Evolutionary conservation across 2,888 invertebrate species (phyloP).

Genomic region (Pandemis corylana): DNA sequence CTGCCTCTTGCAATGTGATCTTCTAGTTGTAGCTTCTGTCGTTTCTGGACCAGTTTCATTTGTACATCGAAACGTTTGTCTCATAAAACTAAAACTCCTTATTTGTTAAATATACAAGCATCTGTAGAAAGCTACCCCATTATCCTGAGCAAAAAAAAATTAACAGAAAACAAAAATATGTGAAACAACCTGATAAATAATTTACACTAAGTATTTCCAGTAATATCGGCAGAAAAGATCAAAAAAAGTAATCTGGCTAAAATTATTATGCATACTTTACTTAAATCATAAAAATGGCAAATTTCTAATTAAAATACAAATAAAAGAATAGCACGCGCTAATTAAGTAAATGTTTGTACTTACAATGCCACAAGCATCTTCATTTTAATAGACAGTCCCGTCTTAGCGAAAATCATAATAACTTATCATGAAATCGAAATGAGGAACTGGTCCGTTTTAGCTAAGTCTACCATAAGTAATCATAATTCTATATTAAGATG

Average conservation of each 20-base stretch:
- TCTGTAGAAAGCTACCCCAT: background rate
- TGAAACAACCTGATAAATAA: too few species aligned
- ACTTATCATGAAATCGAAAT: conserved; percentile 15
- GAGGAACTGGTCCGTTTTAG: conserved; percentile 38
- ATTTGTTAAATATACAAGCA: background rate
- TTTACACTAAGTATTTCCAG: too few species aligned
- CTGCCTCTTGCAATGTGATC: conserved; percentile 79
- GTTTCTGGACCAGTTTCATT: conserved; percentile 56
- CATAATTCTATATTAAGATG: conserved; percentile 12
- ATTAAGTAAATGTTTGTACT: background rate
- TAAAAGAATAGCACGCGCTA: too few species aligned
- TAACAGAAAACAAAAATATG: too few species aligned
- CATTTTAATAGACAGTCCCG: background rate
- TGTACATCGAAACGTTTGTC: conserved; percentile 31
- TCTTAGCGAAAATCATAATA: conserved; percentile 10
- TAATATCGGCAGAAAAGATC: too few species aligned
- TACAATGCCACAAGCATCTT: background rate
- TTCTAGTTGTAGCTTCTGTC: conserved; percentile 68
- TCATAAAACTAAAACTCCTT: background rate
- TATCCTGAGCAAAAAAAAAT: too few species aligned
- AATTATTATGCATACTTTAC: too few species aligned
- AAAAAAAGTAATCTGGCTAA: too few species aligned
- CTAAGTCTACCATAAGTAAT: conserved; percentile 31
- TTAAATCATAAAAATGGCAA: background rate
- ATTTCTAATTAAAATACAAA: background rate